Evolutionary conservation across 2,797 vertebrate species (phyloP), one percentile per base, ranked within the genome.

Genomic region (Muraenolepis orangiensis): DNA sequence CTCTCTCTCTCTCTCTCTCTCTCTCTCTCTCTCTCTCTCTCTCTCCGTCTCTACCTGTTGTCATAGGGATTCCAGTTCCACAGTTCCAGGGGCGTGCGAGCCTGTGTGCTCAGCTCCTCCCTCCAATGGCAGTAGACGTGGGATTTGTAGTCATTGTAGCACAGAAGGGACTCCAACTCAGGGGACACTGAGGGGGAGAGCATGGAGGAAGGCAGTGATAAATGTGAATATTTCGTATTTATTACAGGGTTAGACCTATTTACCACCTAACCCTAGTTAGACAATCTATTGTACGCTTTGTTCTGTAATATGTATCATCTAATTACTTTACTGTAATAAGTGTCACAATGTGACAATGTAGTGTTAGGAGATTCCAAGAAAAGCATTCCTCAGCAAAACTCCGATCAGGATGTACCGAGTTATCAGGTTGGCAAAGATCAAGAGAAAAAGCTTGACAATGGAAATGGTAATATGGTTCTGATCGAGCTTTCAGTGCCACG

Each of bases 71-170:
- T 77, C 40, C 67, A 2, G 70, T 84, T 36, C 83, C 87, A 80
- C 6, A 91, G 87, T 74, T 85, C 66, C 78, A 81, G 34, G 51
- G 20, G 20, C 0, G 29, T 0, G 5, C 80, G 70, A 29, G 18
- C 2, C 0, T 82, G 40, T 29, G 26, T 71, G 28, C n/a, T 32
- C 3, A n/a, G 31, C 0, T 66, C 72, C 16, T 78, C 70, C 42
- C 61, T 85, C 93, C 93, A 94, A 6, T 7, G 69, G 73, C 93
- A 94, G 68, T 75, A 31, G 28, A 89, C 81, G 1, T 74, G 28
- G 1, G 88, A 77, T 2, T 4, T 0, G 69, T 86, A 94, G 83
- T 94, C 79, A 11, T 93, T 94, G 2, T 86, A 70, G 76, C 93
- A 94, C 30, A 71, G 29, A 36, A 94, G 72, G 2, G 91, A 93